Base-by-base conservation (phyloP, 2,888 invertebrate genomes). In the Synergus laeviventris region DNA sequence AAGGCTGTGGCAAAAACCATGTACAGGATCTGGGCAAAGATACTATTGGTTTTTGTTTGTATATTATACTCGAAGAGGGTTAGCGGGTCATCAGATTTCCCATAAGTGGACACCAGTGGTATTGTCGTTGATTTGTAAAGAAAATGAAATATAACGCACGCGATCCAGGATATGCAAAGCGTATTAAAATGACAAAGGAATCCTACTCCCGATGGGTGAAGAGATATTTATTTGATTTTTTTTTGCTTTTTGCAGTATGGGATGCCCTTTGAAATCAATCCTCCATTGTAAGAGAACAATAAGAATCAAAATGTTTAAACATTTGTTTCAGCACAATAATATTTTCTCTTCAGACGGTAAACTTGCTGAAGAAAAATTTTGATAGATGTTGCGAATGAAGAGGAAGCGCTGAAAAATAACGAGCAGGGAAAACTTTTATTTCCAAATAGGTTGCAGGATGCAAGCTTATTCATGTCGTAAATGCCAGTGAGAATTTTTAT, bases 61-160 rank as follows among this genome's bases (percentile, higher is more conserved):
- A 49, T 49, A 49, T 36, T 70, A 70, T 70, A 49, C 70, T 70
- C 74, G 75, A 82, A 85, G 82, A 79, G 81, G 83, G 82, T 86
- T 85, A 85, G 83, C 84, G 79, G 76, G 84, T 82, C 84, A 84
- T 84, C 85, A 84, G 83, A 84, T 70, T 70, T 54, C 70, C 70
- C 49, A 70, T 70, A 70, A 70, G 70, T 70, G 49, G 70, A 70
- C 70, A 70, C 70, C 49, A 70, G 18, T 49, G 49, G 31, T 49
- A 70, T 70, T 49, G 70, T 70, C 49, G 49, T 70, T 70, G 70
- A 49, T 70, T 49, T 49, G 45, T 70, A 70, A 49, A 70, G 70
- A 70, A 70, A 49, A 70, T 70, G n/a, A 31, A 70, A 70, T 31
- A 70, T 70, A 45, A 66, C 66, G 24, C 45, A 66, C 42, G 66